Percentiles rank a stretch among this genome's conserved stretches.
These are phyloP conservation scores for Pipra filicauda DNA, from an alignment of 2,113 vertebrate species.

Conservation along the genomic window DNA sequence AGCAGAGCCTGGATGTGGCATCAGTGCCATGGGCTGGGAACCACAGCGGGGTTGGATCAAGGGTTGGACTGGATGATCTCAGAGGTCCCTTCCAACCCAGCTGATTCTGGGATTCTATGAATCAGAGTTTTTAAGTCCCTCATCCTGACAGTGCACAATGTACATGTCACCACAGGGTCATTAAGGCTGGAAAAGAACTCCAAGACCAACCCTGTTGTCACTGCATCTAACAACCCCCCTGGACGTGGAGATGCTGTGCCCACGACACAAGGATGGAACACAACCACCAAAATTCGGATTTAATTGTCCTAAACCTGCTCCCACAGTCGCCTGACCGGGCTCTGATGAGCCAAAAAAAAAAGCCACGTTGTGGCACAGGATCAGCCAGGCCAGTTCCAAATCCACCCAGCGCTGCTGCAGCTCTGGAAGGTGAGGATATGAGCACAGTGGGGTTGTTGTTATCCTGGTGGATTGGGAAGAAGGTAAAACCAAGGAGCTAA, in stretches of 20 bases:
- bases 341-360: not conserved
- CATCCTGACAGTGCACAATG: rapidly evolving
- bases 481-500: not conserved
- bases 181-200: not conserved
- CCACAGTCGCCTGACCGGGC: not conserved
- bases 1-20: no score
- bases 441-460: not conserved
- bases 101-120: no score
- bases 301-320: rapidly evolving
- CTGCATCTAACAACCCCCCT: no score
- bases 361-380: not conserved
- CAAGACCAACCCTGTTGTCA: not conserved
- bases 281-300: rapidly evolving
- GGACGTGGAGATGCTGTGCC: not conserved
- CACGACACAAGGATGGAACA: rapidly evolving
- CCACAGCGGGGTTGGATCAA: no score
- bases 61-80: no score
- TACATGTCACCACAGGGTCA: rapidly evolving
- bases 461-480: rapidly evolving
- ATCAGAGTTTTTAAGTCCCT: not conserved
- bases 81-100: no score
- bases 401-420: not conserved
- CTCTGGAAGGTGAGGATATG: rapidly evolving
- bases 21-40: no score
- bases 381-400: not conserved